Base-by-base conservation (phyloP, 2,888 invertebrate species). In the Hydriomena furcata region DNA sequence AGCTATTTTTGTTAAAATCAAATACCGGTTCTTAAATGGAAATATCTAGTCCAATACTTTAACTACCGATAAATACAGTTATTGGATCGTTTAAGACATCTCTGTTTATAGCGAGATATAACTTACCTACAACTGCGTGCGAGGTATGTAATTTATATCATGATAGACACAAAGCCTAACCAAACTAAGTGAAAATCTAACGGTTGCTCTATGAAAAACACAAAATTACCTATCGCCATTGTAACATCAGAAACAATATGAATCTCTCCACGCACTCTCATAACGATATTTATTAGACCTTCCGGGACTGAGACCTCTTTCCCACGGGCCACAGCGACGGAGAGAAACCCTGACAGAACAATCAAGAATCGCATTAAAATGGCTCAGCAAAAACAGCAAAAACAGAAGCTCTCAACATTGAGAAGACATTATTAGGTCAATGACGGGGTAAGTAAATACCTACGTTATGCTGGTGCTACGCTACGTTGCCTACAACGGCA, bases 261-360 rank as follows among this genome's bases (percentile, higher is more conserved):
- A 70, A 66, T 73, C 65, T 71, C 67, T 66, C 63, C 57, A 54
- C 52, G 58, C 63, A 58, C 60, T 56, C 58, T 51, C 38, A 71
- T 73, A 68, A 73, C 67, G 46, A 49, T 55, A 65, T 58, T 58
- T 59, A 50, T 49, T 46, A 66, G 55, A 68, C 58, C 66, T 82
- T 79, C 81, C 82, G 82, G 79, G 74, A 72, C 60, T 61, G 58
- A 71, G 73, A 61, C 76, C 75, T 57, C 65, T 63, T 74, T 75
- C 73, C 57, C 76, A 75, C 74, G 72, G 35, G 53, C 32, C 52
- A 17, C 37, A 8, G 52, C 53, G 58, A 53, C 55, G 35, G 40
- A 61, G 58, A 61, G 61, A 63, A 65, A 57, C 55, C 35, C 44
- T 62, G 73, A 73, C 75, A 74, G 73, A 76, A 77, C 79, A 78